Evolutionary conservation across 2,888 invertebrate genomes (phyloP).

Genomic region (Hydrotaea cyrtoneurina): DNA sequence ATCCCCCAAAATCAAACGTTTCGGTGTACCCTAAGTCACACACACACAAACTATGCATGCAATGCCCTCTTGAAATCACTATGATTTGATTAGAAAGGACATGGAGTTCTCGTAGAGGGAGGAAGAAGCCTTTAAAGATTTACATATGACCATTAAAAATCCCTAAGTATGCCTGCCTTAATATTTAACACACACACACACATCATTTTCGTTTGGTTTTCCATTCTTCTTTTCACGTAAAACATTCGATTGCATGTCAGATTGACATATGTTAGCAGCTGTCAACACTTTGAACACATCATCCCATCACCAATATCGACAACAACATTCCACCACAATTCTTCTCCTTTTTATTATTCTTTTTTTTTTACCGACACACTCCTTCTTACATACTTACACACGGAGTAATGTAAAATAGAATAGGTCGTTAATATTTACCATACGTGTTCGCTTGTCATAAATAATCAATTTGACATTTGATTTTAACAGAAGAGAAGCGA

Average conservation of each 20-base stretch:
- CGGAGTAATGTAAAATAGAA: neutral
- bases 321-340: neutral
- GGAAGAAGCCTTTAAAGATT: no score
- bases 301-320: slow-evolving; percentile 12
- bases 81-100: no score
- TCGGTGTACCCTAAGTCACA: no score
- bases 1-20: no score
- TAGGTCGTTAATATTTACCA: slow-evolving; percentile 64
- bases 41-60: no score
- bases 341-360: neutral
- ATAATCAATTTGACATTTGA: slow-evolving; percentile 64
- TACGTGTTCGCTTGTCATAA: slow-evolving; percentile 66
- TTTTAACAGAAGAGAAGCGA: slow-evolving; percentile 3
- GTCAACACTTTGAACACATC: slow-evolving; percentile 63
- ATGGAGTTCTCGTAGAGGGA: no score
- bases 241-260: slow-evolving; percentile 50
- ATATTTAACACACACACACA: slow-evolving; percentile 20
- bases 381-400: neutral
- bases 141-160: slow-evolving; percentile 16
- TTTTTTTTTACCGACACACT: neutral
- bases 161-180: neutral
- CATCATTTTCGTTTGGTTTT: slow-evolving; percentile 42
- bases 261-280: slow-evolving; percentile 65
- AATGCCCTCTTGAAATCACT: no score
- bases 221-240: neutral